Conservation (phyloP, 2,888 invertebrate species). For the Lepidochitona cinerea region DNA sequence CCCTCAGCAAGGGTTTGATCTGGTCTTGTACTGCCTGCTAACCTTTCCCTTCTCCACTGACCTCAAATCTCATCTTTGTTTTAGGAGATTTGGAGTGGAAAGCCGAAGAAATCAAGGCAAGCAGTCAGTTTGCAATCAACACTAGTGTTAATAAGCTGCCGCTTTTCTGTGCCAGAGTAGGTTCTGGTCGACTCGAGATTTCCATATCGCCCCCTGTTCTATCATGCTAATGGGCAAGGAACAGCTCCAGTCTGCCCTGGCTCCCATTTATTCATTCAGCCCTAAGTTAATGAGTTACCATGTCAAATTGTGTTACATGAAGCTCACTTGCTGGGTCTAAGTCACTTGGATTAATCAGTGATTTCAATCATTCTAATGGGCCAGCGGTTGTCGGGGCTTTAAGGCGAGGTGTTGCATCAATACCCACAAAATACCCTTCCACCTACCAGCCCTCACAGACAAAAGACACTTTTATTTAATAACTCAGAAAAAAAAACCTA, state of each 20-base stretch:
- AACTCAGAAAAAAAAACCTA: too few relatives aligned
- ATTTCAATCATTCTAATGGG: constrained; percentile 42
- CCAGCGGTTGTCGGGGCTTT: too few relatives aligned
- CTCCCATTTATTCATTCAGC: constrained; percentile 43
- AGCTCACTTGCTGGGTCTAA: constrained; percentile 32
- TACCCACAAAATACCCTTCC: constrained; percentile 6
- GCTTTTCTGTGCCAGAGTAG: not conserved
- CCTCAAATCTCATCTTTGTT: constrained; percentile 6
- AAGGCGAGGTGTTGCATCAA: constrained; percentile 23
- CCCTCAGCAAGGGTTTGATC: too few relatives aligned
- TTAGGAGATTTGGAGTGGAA: not conserved
- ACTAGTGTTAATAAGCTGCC: constrained; percentile 4
- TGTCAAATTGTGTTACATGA: constrained; percentile 44
- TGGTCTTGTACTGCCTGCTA: too few relatives aligned
- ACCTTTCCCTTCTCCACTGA: too few relatives aligned
- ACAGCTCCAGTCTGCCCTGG: constrained; percentile 20
- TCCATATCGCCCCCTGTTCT: constrained; percentile 3
- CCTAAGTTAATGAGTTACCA: constrained; percentile 38
- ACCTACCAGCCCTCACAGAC: too few relatives aligned
- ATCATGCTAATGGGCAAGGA: not conserved
- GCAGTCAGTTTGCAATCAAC: not conserved
- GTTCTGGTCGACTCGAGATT: not conserved
- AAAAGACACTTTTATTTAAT: too few relatives aligned
- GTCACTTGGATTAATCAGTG: constrained; percentile 41
- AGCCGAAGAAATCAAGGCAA: not conserved